Evolutionary conservation across 2,888 invertebrate species (phyloP).

Genomic region (Branchellion lobata): DNA sequence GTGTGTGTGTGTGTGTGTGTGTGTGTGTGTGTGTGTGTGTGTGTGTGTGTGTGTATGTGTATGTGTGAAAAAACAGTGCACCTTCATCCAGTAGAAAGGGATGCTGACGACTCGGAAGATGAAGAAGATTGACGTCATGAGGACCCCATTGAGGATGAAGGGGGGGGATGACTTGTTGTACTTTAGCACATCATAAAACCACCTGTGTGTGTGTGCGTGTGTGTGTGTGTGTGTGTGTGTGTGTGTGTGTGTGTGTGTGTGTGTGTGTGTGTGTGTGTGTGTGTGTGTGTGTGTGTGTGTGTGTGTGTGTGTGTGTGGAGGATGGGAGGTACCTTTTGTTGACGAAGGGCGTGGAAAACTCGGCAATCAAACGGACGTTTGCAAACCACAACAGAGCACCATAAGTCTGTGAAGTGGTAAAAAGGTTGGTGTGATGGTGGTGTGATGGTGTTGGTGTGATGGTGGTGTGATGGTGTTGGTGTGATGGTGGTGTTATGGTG

Average conservation of each 20-base stretch:
- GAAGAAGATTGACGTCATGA: slow-evolving; percentile 60
- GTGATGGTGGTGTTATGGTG: background rate
- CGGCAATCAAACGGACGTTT: slow-evolving; percentile 60
- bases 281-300: too few relatives aligned
- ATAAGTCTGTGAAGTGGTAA: slow-evolving; percentile 54
- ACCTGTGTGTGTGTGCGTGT: slow-evolving; percentile 54
- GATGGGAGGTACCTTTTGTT: slow-evolving; percentile 62
- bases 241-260: slow-evolving; percentile 27
- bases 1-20: background rate
- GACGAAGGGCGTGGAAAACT: slow-evolving; percentile 62
- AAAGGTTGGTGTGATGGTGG: background rate
- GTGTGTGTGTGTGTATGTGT: background rate
- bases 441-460: background rate
- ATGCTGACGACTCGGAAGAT: slow-evolving; percentile 58
- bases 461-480: background rate
- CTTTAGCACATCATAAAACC: slow-evolving; percentile 58
- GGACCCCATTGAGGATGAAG: slow-evolving; percentile 59
- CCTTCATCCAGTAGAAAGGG: slow-evolving; percentile 59
- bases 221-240: slow-evolving; percentile 13
- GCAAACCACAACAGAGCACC: slow-evolving; percentile 60
- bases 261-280: background rate
- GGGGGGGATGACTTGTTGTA: slow-evolving; percentile 54
- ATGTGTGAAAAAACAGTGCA: slow-evolving; percentile 42
- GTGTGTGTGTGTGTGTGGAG: too few relatives aligned
- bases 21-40: background rate